Conservation (phyloP, 2,797 vertebrate species). For the Crenuchus spilurus region DNA sequence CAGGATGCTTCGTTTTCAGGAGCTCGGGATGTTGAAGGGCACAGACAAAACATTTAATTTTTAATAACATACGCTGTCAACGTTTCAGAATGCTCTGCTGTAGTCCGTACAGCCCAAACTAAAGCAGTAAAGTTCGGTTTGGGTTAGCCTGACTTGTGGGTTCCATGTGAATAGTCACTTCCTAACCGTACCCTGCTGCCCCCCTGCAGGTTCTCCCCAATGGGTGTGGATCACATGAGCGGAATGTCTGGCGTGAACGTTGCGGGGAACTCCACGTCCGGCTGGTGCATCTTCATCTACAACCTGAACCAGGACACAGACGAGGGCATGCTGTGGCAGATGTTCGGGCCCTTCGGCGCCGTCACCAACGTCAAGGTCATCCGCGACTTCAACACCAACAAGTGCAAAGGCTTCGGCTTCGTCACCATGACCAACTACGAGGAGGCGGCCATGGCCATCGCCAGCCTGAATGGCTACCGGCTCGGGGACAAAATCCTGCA, state of each 20-base stretch:
- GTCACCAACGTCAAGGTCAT: slow-evolving; percentile 99
- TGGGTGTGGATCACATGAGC: slow-evolving; percentile 98
- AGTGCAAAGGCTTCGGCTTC: slow-evolving; percentile 99
- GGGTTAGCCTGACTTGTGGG: too few relatives aligned
- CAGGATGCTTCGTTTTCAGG: too few relatives aligned
- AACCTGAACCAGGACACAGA: slow-evolving; percentile 97
- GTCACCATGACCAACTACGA: slow-evolving; percentile 99
- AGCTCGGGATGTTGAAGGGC: too few relatives aligned
- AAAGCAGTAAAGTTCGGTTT: too few relatives aligned
- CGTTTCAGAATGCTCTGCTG: too few relatives aligned
- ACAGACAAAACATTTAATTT: too few relatives aligned
- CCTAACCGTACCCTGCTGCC: background rate
- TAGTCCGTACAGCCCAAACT: too few relatives aligned
- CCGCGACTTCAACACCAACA: slow-evolving; percentile 99
- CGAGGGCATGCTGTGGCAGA: slow-evolving; percentile 99
- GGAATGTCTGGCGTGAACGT: slow-evolving; percentile 90
- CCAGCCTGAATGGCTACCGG: slow-evolving; percentile 97
- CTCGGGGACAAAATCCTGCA: slow-evolving; percentile 99
- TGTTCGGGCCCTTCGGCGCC: slow-evolving; percentile 97
- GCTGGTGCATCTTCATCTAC: slow-evolving; percentile 99
- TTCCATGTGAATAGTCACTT: too few relatives aligned
- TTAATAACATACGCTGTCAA: too few relatives aligned
- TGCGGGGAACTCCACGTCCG: slow-evolving; percentile 87
- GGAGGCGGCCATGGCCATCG: slow-evolving; percentile 99
- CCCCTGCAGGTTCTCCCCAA: slow-evolving; percentile 92